Conservation (phyloP, 2,888 invertebrate species). For the Scaptomyza flava region DNA sequence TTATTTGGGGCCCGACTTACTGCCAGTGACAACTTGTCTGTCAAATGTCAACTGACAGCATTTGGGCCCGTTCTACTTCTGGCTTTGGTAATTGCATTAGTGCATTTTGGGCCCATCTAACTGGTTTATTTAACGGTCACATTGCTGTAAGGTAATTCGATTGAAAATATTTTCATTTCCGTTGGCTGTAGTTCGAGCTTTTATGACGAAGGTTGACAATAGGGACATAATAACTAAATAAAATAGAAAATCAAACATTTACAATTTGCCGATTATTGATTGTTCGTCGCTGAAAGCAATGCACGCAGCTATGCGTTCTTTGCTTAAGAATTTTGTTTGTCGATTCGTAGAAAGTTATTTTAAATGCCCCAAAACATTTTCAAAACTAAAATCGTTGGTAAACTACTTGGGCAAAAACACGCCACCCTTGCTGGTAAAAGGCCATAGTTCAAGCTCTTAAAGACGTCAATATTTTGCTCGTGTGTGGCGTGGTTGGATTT, state of each 20-base stretch:
- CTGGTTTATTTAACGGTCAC: slow-evolving; percentile 43
- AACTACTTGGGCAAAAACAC: slow-evolving; percentile 5
- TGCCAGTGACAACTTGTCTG: slow-evolving; percentile 80
- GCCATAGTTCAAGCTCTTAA: slow-evolving; percentile 51
- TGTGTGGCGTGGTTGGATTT: slow-evolving; percentile 23
- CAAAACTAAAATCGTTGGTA: slow-evolving; percentile 12
- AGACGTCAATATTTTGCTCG: slow-evolving; percentile 29
- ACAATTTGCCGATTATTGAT: background rate
- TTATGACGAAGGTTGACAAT: slow-evolving; percentile 28
- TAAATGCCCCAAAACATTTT: slow-evolving; percentile 1
- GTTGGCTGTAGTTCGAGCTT: slow-evolving; percentile 45
- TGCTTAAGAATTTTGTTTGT: slow-evolving; percentile 3
- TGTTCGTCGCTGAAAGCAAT: background rate
- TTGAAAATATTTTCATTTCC: slow-evolving; percentile 38
- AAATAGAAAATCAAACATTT: slow-evolving; percentile 1
- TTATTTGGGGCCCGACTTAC: slow-evolving; percentile 35
- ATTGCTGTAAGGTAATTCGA: slow-evolving; percentile 47
- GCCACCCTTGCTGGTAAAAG: slow-evolving; percentile 25
- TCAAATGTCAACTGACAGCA: slow-evolving; percentile 76
- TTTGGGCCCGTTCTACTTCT: slow-evolving; percentile 26
- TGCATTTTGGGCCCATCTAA: slow-evolving; percentile 49
- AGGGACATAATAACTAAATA: slow-evolving; percentile 10
- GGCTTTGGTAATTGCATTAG: slow-evolving; percentile 37
- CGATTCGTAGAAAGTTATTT: background rate
- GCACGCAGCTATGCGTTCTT: background rate